Percentiles rank a stretch among this genome's conserved stretches.
Conservation (phyloP, 1,140 invertebrate species). For the Diorhabda sublineata region DNA sequence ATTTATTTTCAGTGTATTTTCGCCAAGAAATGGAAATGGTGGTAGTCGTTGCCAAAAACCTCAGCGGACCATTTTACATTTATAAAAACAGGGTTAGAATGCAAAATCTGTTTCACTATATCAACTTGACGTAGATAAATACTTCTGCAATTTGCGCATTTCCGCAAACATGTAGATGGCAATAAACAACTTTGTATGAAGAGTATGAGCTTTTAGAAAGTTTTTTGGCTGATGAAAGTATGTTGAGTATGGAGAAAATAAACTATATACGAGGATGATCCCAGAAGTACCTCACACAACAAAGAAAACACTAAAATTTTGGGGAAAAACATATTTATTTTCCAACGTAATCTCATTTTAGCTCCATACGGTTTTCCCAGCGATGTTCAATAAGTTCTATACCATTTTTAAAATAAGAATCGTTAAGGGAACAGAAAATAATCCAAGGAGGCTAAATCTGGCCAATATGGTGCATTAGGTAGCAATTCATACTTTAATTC, state of each 20-base stretch:
- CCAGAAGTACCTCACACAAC: no score
- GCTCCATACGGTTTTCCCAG: no score
- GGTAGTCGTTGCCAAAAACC: slow-evolving; percentile 14
- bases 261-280: no score
- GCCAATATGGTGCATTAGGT: no score
- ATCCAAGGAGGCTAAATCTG: no score
- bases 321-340: no score
- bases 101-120: slow-evolving; percentile 31
- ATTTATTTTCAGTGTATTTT: slow-evolving; percentile 15
- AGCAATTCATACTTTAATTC: no score
- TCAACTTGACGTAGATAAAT: slow-evolving; percentile 32
- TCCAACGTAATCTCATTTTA: no score
- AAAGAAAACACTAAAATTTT: no score
- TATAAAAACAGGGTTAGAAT: slow-evolving; percentile 23
- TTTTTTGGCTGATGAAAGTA: slow-evolving; percentile 10
- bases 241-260: not conserved
- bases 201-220: slow-evolving; percentile 11
- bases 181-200: slow-evolving; percentile 11
- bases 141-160: slow-evolving; percentile 33
- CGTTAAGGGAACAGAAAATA: no score
- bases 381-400: no score
- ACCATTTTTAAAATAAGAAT: no score
- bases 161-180: slow-evolving; percentile 22
- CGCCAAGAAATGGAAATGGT: slow-evolving; percentile 18
- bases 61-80: slow-evolving; percentile 15